Percentiles rank a stretch among this genome's conserved stretches.
These are phyloP conservation scores for Temnothorax longispinosus DNA, from an alignment of 1,140 invertebrate genomes.

Conservation along the genomic window DNA sequence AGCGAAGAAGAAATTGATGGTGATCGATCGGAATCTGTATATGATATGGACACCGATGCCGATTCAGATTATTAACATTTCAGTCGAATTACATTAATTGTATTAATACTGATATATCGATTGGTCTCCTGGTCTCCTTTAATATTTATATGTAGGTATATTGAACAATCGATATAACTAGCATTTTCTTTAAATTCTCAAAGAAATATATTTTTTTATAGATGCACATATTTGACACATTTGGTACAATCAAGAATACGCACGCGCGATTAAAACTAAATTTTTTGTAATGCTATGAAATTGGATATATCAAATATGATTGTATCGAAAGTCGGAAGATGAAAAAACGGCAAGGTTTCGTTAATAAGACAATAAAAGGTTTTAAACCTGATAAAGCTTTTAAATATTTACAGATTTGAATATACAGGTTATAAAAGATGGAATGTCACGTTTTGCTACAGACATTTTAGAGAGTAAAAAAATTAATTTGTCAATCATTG, in stretches of 20 bases:
- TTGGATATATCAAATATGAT: not conserved
- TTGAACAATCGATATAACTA: not conserved
- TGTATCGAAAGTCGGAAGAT: not conserved
- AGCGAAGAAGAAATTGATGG: slow-evolving; percentile 83
- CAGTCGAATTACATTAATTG: not conserved
- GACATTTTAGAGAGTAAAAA: too few relatives aligned
- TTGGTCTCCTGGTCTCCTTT: not conserved
- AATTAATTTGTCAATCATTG: too few relatives aligned
- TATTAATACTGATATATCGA: too few relatives aligned
- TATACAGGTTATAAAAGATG: too few relatives aligned
- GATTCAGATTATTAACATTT: slow-evolving; percentile 73
- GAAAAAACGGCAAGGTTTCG: too few relatives aligned
- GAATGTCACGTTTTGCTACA: too few relatives aligned
- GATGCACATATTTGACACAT: not conserved
- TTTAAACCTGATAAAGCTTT: too few relatives aligned
- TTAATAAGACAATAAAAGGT: too few relatives aligned
- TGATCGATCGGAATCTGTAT: slow-evolving; percentile 67
- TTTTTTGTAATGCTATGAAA: not conserved
- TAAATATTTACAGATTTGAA: too few relatives aligned
- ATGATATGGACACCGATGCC: slow-evolving; percentile 81
- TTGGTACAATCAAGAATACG: too few relatives aligned
- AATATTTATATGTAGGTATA: not conserved
- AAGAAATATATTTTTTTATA: not conserved
- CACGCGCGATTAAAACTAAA: not conserved
- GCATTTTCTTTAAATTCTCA: not conserved